Evolutionary conservation across 37 sponge, comb jelly and placozoan genomes (phyloP).

Genomic region (Crambe crambe): DNA sequence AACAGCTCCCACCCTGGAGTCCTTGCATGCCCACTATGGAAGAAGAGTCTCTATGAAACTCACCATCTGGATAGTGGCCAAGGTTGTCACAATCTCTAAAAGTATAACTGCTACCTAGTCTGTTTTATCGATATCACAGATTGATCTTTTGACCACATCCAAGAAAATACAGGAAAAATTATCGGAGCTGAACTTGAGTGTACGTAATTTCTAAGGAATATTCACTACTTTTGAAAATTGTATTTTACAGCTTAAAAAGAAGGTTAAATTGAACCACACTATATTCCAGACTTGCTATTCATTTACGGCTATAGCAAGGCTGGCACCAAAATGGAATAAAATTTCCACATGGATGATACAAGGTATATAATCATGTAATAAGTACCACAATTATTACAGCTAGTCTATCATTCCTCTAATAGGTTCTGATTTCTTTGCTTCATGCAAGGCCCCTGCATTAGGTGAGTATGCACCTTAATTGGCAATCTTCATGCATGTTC

Average conservation of each 20-base stretch:
- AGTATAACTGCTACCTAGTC: neutral
- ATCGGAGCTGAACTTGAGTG: constrained; percentile 8
- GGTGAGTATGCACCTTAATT: too few relatives aligned
- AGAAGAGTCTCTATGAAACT: neutral
- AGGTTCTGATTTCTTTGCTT: constrained; percentile 58
- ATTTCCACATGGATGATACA: constrained; percentile 54
- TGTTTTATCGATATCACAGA: neutral
- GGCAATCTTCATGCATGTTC: too few relatives aligned
- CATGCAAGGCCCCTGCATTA: constrained; percentile 36
- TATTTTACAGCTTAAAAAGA: neutral
- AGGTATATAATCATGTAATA: constrained; percentile 38
- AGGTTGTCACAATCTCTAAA: neutral
- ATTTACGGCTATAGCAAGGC: constrained; percentile 69
- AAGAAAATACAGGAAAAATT: neutral
- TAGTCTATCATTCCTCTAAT: neutral
- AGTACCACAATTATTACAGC: neutral
- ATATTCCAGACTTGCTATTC: constrained; percentile 55
- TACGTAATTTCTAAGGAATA: neutral
- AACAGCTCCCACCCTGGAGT: constrained; percentile 11
- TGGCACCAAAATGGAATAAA: constrained; percentile 88
- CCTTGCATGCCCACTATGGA: constrained; percentile 6
- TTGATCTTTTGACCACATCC: neutral
- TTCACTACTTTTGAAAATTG: neutral
- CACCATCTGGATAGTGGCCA: constrained; percentile 18
- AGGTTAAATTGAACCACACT: neutral